Base-by-base conservation (phyloP, 2,113 vertebrate genomes). In the Chionomys nivalis region DNA sequence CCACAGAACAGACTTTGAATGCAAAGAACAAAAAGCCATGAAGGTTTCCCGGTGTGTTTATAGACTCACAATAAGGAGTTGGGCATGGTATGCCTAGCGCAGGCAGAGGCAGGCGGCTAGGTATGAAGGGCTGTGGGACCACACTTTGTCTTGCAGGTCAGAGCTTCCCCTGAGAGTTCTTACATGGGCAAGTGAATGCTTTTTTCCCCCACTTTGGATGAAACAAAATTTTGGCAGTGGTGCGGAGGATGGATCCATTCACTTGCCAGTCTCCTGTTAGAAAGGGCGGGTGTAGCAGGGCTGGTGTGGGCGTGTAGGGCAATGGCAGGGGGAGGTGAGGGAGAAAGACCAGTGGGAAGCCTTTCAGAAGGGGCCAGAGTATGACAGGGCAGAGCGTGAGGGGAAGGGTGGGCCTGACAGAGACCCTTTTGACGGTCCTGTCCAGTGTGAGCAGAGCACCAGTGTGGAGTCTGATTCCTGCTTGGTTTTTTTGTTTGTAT, bases 21-120 rank as follows among this genome's bases (percentile, higher is more conserved):
- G 16, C 17, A 93, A 85, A 95, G 87, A 42, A 70, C 61, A 87
- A 33, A 95, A 87, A 65, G 78, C 31, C 47, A 36, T 14, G 14
- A 28, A 92, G 21, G 42, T 49, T 55, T 91, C 55, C 36, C 19
- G 0, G 0, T 73, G 14, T 85, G 24, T 83, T 82, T 28, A 66
- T 76, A 75, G 73, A 39, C 2, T 82, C 65, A 90, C 1, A 21
- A 14, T 47, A 72, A 47, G 49, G 31, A 75, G 70, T 26, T n/a
- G 1, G 4, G 33, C 26, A 0, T 24, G n/a, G 5, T 3, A 3
- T 82, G 36, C 66, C 63, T 44, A 1, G 21, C 12, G 24, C 33
- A 11, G 63, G 7, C 33, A 42, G 52, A 36, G 58, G 42, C n/a
- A 55, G 42, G 58, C 42, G 33, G 42, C 36, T 33, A 2, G 49